These are phyloP conservation scores for Myotis pilosus DNA, from an alignment of 2,797 vertebrate genomes.

Conservation along the genomic window DNA sequence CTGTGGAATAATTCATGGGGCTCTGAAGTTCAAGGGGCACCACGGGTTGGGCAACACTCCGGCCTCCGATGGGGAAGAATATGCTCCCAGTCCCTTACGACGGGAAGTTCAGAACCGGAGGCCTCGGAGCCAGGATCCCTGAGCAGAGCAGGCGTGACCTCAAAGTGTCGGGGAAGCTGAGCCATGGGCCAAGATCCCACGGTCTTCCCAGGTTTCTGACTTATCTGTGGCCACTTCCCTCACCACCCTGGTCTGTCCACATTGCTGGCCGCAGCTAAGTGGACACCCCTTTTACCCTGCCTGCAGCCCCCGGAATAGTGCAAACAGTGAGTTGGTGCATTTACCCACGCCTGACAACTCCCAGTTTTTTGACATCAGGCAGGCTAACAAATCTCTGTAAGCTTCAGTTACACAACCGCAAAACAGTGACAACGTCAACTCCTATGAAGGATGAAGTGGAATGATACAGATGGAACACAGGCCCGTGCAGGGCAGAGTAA, in stretches of 20 bases:
- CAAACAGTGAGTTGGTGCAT: not conserved
- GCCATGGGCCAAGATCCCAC: rapidly evolving
- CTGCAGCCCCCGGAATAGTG: not conserved
- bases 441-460: not conserved
- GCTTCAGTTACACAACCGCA: not conserved
- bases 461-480: not conserved
- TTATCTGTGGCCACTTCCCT: not conserved
- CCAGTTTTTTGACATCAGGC: not conserved
- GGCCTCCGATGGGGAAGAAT: not conserved
- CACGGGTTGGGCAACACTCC: not conserved
- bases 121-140: not conserved
- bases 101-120: not conserved
- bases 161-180: not conserved
- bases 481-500: no score
- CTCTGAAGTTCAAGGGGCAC: not conserved
- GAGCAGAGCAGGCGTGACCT: not conserved
- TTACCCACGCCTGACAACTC: not conserved
- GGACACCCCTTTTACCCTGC: not conserved
- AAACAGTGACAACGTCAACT: not conserved
- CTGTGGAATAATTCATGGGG: conserved; percentile 79
- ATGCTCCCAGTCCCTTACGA: not conserved
- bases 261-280: not conserved
- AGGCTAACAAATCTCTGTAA: not conserved
- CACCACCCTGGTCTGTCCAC: rapidly evolving
- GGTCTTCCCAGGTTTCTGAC: not conserved